A percentile compares a stretch with the other conserved stretches of the same genome.
Evolutionary conservation across 2,888 invertebrate species (phyloP).

Genomic region (Ceratothoa steindachneri): DNA sequence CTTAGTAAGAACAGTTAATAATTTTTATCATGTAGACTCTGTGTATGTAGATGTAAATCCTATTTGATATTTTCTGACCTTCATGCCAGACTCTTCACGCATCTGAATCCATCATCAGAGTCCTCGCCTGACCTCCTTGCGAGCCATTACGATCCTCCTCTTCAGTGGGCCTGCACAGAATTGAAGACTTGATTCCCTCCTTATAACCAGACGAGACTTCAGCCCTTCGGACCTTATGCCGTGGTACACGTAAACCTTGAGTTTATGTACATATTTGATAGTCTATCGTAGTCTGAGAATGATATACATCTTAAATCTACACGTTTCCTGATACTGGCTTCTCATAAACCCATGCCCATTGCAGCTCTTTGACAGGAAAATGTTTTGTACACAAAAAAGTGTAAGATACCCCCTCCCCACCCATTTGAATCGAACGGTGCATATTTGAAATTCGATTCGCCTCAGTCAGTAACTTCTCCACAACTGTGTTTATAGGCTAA

Average conservation of each 20-base stretch:
- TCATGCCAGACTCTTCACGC: not conserved
- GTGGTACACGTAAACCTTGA: not conserved
- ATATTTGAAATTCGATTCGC: not conserved
- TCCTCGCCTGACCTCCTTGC: not conserved
- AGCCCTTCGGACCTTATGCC: not conserved
- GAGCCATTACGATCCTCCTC: not conserved
- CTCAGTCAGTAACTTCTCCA: not conserved
- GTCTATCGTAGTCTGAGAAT: too few species aligned
- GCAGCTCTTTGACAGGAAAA: not conserved
- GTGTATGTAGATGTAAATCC: not conserved
- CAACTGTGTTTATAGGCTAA: not conserved
- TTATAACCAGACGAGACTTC: not conserved
- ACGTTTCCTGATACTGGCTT: not conserved
- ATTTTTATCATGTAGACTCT: too few species aligned
- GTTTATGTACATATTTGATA: not conserved
- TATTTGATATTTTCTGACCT: slow-evolving; percentile 7
- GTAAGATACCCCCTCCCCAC: too few species aligned
- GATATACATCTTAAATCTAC: not conserved
- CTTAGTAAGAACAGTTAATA: too few species aligned
- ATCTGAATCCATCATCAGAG: not conserved
- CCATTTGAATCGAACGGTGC: not conserved
- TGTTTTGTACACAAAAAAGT: not conserved
- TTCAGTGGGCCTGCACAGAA: not conserved
- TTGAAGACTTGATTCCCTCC: not conserved
- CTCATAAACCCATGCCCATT: not conserved